Percentiles rank a stretch among this genome's conserved stretches.
Evolutionary conservation across 2,113 vertebrate species (phyloP).

Genomic region (Neopipo cinnamomea): DNA sequence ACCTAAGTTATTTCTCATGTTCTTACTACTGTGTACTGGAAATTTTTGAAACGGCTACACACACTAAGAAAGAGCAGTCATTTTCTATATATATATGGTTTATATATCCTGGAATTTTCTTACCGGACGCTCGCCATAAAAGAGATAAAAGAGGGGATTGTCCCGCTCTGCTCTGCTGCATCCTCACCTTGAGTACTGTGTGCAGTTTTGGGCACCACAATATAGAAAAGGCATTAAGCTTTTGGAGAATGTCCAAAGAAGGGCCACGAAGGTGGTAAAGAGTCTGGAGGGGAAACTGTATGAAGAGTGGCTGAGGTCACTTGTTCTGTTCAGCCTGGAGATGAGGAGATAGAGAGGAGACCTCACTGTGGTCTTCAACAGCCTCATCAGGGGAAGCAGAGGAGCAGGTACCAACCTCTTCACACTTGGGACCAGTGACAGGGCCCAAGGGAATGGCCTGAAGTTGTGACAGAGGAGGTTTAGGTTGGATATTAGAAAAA

Average conservation of each 20-base stretch:
- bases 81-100: not conserved
- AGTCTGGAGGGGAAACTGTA: not conserved
- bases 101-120: not conserved
- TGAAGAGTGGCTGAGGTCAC: not conserved
- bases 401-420: not conserved
- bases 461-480: not conserved
- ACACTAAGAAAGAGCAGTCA: not conserved
- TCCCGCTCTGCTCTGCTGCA: no score
- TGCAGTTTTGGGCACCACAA: not conserved
- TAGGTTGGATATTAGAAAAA: not conserved
- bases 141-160: not conserved
- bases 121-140: not conserved
- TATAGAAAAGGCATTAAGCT: not conserved
- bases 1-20: not conserved
- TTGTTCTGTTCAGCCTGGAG: not conserved
- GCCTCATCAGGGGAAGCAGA: not conserved
- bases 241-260: not conserved
- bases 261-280: not conserved
- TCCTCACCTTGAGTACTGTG: not conserved
- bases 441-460: not conserved
- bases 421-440: not conserved
- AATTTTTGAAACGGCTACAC: not conserved
- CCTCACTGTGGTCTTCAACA: not conserved
- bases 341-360: not conserved
- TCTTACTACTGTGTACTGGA: not conserved